These are phyloP conservation scores for Bradypodion ventrale DNA, from an alignment of 2,797 vertebrate species.

Conservation along the genomic window DNA sequence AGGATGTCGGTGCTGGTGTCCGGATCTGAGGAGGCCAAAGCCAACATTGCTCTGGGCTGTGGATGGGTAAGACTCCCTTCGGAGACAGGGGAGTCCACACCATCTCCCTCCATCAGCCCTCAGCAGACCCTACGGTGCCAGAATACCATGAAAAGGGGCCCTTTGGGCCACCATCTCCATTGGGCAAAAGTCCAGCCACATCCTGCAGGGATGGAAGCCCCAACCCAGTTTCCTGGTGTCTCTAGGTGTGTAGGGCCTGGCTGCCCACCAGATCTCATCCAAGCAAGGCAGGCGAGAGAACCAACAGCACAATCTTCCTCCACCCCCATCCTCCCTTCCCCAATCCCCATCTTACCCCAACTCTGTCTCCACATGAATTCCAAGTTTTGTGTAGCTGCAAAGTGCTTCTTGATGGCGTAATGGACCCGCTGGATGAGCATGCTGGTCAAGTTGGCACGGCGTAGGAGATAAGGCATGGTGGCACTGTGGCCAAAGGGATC, in stretches of 20 bases:
- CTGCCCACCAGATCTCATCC: too few species aligned
- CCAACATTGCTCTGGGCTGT: rapidly evolving
- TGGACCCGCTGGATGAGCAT: conserved; percentile 98
- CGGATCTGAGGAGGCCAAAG: conserved; percentile 73
- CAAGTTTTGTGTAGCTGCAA: conserved; percentile 87
- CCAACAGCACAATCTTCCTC: too few species aligned
- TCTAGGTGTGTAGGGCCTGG: too few species aligned
- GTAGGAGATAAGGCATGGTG: conserved; percentile 94
- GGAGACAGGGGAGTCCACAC: too few species aligned
- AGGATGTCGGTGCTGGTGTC: conserved; percentile 91
- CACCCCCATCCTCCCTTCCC: too few species aligned
- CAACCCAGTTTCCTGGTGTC: background rate
- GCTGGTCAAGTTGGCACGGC: conserved; percentile 91
- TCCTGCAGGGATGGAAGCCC: background rate
- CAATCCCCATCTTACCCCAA: conserved; percentile 83
- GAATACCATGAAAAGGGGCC: background rate
- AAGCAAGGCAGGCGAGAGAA: too few species aligned
- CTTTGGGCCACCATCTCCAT: background rate
- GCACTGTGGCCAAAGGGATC: conserved; percentile 96
- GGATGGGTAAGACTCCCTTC: background rate
- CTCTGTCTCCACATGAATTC: conserved; percentile 99
- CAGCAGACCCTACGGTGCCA: background rate
- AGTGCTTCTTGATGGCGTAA: conserved; percentile 97
- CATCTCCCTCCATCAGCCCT: background rate
- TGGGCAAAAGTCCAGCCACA: rapidly evolving